Conservation (phyloP, 2,113 vertebrate species). For the Stegastes partitus region DNA sequence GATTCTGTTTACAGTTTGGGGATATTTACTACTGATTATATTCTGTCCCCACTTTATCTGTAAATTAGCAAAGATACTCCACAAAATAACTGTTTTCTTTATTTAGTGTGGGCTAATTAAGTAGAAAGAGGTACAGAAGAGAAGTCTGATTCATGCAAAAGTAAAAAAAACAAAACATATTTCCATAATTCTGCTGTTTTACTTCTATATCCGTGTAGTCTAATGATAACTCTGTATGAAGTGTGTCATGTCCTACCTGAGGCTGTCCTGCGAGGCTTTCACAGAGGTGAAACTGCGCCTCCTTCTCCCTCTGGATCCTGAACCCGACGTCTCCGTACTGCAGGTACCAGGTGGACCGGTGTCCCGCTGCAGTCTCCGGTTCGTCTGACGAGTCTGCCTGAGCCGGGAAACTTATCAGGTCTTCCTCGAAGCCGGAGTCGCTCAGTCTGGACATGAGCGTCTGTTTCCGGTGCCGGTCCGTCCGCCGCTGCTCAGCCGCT, state of each 20-base stretch:
- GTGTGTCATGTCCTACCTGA: constrained; percentile 84
- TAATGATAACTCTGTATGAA: background rate
- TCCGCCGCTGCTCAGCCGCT: constrained; percentile 71
- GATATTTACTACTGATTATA: no score
- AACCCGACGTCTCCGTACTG: constrained; percentile 92
- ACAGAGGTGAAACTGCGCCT: constrained; percentile 86
- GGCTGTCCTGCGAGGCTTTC: constrained; percentile 89
- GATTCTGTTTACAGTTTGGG: no score
- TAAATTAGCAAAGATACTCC: no score
- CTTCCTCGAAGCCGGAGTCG: constrained; percentile 88
- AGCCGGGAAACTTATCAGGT: constrained; percentile 66
- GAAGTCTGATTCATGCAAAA: no score
- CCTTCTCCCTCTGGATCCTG: constrained; percentile 85
- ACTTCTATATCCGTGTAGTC: background rate
- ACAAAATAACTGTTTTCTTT: no score
- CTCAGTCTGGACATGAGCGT: constrained; percentile 75
- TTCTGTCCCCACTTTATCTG: no score
- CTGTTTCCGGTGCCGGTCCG: constrained; percentile 80
- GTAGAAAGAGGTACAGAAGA: no score
- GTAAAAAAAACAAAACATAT: no score
- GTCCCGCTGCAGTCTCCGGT: background rate
- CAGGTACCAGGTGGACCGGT: constrained; percentile 78
- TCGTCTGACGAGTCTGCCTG: constrained; percentile 5
- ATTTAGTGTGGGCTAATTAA: no score
- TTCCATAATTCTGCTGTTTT: background rate